Conservation (phyloP, 2,113 vertebrate genomes). For the Petrocephalus microphthalmus region DNA sequence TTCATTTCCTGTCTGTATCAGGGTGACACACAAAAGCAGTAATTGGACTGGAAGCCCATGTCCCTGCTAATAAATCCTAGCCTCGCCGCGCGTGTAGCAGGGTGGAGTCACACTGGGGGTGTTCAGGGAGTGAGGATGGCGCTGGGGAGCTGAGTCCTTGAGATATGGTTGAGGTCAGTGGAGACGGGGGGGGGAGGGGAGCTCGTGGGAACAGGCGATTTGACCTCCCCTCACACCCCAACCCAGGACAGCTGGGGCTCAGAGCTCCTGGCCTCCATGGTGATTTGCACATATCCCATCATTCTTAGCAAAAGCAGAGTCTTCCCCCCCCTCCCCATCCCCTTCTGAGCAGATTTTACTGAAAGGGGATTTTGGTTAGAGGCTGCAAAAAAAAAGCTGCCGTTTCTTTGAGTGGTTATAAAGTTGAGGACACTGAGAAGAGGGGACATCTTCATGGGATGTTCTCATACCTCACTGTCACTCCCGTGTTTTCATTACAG, state of each 20-base stretch:
- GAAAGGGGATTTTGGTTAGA: background rate
- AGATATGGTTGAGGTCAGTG: conserved; percentile 52
- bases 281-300: conserved; percentile 3
- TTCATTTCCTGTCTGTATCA: conserved; percentile 13
- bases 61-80: conserved; percentile 7
- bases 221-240: conserved; percentile 42
- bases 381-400: background rate
- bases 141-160: conserved; percentile 39
- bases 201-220: conserved; percentile 57
- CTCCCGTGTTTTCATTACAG: background rate
- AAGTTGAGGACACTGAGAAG: background rate
- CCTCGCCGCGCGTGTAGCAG: background rate
- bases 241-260: conserved; percentile 47
- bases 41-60: background rate
- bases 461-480: background rate
- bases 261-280: conserved; percentile 26
- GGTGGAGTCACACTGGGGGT: background rate
- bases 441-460: background rate
- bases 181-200: conserved; percentile 39
- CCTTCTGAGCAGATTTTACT: background rate
- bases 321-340: background rate
- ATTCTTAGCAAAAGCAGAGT: background rate
- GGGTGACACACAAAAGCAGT: background rate
- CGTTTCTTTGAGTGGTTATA: background rate
- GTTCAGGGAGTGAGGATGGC: background rate